Evolutionary conservation across 2,797 vertebrate genomes (phyloP).

Genomic region (Scolopax bukidnonensis): DNA sequence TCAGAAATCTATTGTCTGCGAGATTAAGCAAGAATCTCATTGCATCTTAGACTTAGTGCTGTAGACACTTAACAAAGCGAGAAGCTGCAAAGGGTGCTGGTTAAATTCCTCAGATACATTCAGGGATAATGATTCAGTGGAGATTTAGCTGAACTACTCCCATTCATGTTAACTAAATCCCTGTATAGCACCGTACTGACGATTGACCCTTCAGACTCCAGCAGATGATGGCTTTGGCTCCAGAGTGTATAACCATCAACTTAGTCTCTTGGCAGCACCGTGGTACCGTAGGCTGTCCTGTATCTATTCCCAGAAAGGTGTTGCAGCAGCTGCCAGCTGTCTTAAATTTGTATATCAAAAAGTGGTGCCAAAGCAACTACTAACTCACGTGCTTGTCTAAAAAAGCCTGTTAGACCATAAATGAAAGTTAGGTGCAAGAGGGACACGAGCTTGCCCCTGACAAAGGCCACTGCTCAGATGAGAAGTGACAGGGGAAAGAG

Average conservation of each 20-base stretch:
- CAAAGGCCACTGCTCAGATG: neutral
- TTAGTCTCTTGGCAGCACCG: neutral
- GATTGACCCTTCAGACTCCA: neutral
- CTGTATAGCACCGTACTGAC: neutral
- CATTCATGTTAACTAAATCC: slow-evolving; percentile 38
- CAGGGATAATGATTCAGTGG: slow-evolving; percentile 36
- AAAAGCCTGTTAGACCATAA: neutral
- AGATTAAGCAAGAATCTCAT: slow-evolving; percentile 42
- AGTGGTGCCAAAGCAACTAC: neutral
- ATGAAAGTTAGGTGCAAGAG: neutral
- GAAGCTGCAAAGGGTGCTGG: slow-evolving; percentile 36
- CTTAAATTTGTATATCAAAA: neutral
- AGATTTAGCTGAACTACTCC: slow-evolving; percentile 38
- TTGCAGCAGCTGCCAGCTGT: neutral
- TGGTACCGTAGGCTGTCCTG: neutral
- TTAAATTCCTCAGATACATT: slow-evolving; percentile 57
- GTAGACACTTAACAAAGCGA: slow-evolving; percentile 29
- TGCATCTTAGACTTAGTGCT: neutral
- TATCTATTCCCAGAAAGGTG: neutral
- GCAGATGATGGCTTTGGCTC: neutral
- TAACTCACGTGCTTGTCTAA: neutral
- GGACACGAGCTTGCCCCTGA: neutral
- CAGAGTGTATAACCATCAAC: neutral
- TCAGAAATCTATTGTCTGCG: slow-evolving; percentile 32
- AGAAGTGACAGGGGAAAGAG: slow-evolving; percentile 5